Base-by-base conservation (phyloP, 1,140 invertebrate genomes). In the Atta colombica region DNA sequence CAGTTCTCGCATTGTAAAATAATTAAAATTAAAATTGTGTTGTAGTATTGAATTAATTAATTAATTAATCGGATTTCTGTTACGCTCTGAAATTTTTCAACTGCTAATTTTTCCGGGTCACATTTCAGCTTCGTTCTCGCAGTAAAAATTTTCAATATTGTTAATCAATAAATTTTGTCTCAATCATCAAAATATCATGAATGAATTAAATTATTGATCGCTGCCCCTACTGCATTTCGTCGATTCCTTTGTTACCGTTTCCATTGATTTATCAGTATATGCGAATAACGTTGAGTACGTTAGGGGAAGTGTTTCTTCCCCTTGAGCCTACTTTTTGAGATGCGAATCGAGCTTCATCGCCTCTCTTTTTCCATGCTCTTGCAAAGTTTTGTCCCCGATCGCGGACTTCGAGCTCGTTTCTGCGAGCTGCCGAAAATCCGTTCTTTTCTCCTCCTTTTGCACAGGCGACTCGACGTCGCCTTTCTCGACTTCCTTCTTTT, bases 371-470 rank as follows among this genome's bases (percentile, higher is more conserved):
- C 18, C 35, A n/a, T 18, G 55, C 25, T 8, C n/a, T 51, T 7
- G n/a, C 28, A 14, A 75, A 63, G 28, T 84, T 69, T 61, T 49
- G 25, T 60, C 14, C 16, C 45, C 55, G 18, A 16, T 71, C 39
- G 14, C 49, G 25, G 39, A 21, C 39, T 63, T 74, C 49, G 39
- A 16, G 55, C 53, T 74, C 58, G 80, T 84, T 35, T 63, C 69
- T 61, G n/a, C 39, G 39, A 61, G 69, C 80, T 65, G 39, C 39
- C 69, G 80, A 84, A 61, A 84, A 84, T 84, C 55, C 80, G 55
- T 75, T 51, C 25, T 74, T 31, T 14, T 45, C 80, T 61, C 6
- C 28, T 18, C 12, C 25, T 35, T 6, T 49, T 10, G 68, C 6
- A 12, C 18, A 49, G 35, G 53, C 80, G 68, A 74, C 80, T 74